Conservation (phyloP, 2,113 vertebrate genomes). For the Ahaetulla prasina region DNA sequence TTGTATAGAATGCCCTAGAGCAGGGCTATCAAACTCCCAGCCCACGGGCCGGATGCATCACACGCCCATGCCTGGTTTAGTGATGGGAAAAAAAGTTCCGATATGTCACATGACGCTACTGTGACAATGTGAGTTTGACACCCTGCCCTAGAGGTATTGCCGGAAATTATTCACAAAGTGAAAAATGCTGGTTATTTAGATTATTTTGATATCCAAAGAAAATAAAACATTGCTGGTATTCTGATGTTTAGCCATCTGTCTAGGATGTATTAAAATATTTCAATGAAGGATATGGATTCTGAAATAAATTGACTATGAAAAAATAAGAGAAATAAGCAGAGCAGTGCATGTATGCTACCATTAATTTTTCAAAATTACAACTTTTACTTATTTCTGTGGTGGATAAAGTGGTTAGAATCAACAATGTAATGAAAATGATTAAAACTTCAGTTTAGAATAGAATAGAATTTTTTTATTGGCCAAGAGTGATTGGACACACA, state of each 20-base stretch:
- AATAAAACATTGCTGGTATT: background rate
- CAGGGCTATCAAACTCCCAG: too few species aligned
- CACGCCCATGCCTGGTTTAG: too few species aligned
- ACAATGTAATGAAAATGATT: background rate
- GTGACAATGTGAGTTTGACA: too few species aligned
- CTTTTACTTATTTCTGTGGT: background rate
- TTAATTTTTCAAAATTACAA: background rate
- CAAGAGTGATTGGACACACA: too few species aligned
- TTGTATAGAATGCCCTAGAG: background rate
- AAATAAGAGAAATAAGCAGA: background rate
- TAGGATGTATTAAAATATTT: background rate
- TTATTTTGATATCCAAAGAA: background rate
- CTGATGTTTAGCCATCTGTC: background rate
- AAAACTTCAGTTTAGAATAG: background rate
- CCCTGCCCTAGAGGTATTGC: background rate
- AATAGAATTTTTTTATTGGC: too few species aligned
- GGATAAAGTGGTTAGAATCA: background rate
- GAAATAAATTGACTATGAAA: background rate
- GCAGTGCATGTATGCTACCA: background rate
- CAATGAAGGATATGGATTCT: background rate
- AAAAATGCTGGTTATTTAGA: background rate
- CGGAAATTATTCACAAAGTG: background rate
- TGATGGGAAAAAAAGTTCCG: too few species aligned
- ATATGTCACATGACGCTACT: too few species aligned
- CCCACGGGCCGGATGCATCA: too few species aligned